Evolutionary conservation across 1,140 invertebrate genomes (phyloP), one percentile per base, ranked within the genome.

Genomic region (Stegodyphus dumicola): DNA sequence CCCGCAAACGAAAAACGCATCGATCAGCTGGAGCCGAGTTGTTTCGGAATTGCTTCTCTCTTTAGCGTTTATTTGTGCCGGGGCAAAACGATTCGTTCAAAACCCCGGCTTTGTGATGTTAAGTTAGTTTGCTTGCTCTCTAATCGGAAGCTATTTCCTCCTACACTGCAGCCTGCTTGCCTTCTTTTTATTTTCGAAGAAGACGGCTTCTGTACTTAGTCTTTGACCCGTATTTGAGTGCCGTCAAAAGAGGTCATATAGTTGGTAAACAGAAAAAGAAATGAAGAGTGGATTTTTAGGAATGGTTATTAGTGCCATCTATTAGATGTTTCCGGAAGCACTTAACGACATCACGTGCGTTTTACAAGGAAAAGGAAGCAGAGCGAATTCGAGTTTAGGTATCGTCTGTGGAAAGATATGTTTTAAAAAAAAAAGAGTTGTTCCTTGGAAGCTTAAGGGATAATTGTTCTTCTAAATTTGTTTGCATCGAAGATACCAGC

Each of bases 51-150:
- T 77, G 54, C 76, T 67, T 67, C 76, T 77, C 60, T 67, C 60
- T 51, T 74, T 53, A 66, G 51, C 76, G 17, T 75, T 75, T 75
- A 75, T 60, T n/a, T n/a, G 54, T 33, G 73, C 33, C 15, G 15
- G 52, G n/a, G 52, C 53, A 33, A 33, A 33, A 33, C 33, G 33
- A 33, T 33, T 33, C 33, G 33, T 33, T 33, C 33, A 33, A 33
- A 33, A 18, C 15, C 49, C 17, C 15, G 56, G n/a, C n/a, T n/a
- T 56, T 53, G 17, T 77, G 54, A 33, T 64, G 75, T 33, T 77
- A 66, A 66, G 76, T 33, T 18, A 77, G 76, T 77, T 77, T 77
- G 76, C 66, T 77, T 66, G 76, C 76, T 52, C 66, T 77, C 48
- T 77, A 77, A 77, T 77, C 60, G 76, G 76, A 77, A 77, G 60